Evolutionary conservation across 2,888 invertebrate species (phyloP), one percentile per base, ranked within the genome.

Genomic region (Rhogogaster chlorosoma): DNA sequence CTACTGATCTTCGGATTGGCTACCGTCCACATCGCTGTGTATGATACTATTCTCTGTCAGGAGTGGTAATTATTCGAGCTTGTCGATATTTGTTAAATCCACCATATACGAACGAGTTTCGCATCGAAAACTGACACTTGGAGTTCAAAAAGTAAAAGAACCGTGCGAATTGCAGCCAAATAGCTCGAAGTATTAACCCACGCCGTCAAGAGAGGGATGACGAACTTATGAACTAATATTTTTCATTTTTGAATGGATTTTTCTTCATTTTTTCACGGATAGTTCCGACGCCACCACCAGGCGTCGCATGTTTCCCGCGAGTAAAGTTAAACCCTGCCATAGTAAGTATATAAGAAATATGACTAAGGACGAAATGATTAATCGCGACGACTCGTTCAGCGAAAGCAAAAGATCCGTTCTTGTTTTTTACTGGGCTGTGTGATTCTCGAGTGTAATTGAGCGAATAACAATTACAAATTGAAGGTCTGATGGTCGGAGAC

Each of bases 1-100:
- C 15, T 38, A 26, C 38, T 36, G 61, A 61, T 80, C 15, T 4
- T 80, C 10, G 36, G 61, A 80, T 80, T 36, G 80, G 61, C 77
- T 77, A 77, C 49, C 32, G 45, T 53, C 49, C 22, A 45, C 15
- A 7, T 75, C 70, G n/a, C 10, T 18, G 7, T 36, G 5, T 29
- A 29, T 15, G 57, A 4, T 57, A 22, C 57, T 22, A 22, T 57
- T 57, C 7, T 45, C 3, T 45, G 12, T 4, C 45, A 15, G 15
- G 45, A 45, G 45, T 45, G 15, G 15, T 45, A 15, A 45, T 15
- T 4, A 15, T 45, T 45, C 15, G 15, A 45, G 15, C 15, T 45
- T 45, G 3, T 38, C 38, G 7, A 7, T 38, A 38, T 38, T 7
- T 9, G 38, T 38, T 5, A 0, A 38, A 15, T 49, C 49, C 18